Percentiles rank a stretch among this genome's conserved stretches.
These are phyloP conservation scores for Galeopterus variegatus DNA, from an alignment of 2,113 vertebrate genomes.

Conservation along the genomic window DNA sequence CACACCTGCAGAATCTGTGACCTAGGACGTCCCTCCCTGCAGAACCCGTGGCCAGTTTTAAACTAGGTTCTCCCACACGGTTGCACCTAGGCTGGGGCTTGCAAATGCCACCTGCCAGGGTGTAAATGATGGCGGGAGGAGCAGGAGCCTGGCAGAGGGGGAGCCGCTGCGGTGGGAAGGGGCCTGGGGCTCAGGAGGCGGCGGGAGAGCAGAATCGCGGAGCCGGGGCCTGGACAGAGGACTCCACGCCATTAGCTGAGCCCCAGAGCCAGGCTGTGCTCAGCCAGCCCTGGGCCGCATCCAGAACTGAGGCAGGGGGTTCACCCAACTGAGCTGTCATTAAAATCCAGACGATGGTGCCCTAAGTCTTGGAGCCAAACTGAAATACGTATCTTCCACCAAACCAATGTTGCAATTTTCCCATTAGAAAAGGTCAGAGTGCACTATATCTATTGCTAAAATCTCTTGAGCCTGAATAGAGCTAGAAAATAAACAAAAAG, in stretches of 20 bases:
- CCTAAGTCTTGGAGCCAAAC: not conserved
- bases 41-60: not conserved
- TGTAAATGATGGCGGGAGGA: not conserved
- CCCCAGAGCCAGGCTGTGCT: fast-evolving
- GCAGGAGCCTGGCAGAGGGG: not conserved
- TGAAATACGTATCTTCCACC: not conserved
- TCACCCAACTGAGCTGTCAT: not conserved
- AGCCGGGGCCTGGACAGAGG: not conserved
- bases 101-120: not conserved
- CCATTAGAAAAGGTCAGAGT: not conserved
- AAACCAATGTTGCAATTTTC: not conserved
- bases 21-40: not conserved
- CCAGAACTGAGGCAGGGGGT: not conserved
- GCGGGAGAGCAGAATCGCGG: not conserved
- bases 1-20: not conserved
- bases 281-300: not conserved
- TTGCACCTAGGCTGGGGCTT: not conserved
- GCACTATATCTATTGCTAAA: not conserved
- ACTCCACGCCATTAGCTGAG: not conserved
- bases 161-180: not conserved
- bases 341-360: not conserved
- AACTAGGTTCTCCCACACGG: not conserved
- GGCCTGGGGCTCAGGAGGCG: not conserved
- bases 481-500: not conserved
- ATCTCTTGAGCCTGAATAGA: not conserved